Evolutionary conservation across 2,113 vertebrate genomes (phyloP).

Genomic region (Hucho hucho): DNA sequence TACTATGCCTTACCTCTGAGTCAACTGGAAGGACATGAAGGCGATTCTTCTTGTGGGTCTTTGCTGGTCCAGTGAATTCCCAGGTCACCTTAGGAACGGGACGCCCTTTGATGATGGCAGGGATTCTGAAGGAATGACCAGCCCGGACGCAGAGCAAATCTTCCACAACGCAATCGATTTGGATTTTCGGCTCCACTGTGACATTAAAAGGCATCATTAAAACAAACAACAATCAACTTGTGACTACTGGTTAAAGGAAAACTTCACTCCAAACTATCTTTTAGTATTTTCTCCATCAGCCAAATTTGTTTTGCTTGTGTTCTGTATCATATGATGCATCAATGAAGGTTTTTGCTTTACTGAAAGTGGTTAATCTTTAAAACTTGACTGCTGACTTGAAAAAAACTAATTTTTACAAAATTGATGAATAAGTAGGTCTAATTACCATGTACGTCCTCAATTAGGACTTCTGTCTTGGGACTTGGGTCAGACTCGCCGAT

Average conservation of each 20-base stretch:
- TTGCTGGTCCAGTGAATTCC: conserved; percentile 95
- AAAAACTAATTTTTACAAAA: no score
- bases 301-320: no score
- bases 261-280: no score
- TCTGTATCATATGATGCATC: no score
- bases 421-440: not conserved
- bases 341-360: no score
- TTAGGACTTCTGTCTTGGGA: conserved; percentile 84
- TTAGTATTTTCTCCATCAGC: no score
- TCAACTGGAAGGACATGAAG: conserved; percentile 88
- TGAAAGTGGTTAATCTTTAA: no score
- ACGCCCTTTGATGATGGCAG: conserved; percentile 87
- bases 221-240: not conserved
- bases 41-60: conserved; percentile 86
- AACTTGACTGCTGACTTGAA: no score
- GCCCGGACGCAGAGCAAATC: conserved; percentile 84
- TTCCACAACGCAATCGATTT: conserved; percentile 83
- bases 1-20: conserved; percentile 62
- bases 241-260: not conserved
- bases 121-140: conserved; percentile 88
- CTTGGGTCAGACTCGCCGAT: conserved; percentile 96
- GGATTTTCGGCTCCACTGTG: conserved; percentile 84
- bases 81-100: conserved; percentile 91
- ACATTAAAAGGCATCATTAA: conserved; percentile 11
- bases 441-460: conserved; percentile 89